These are phyloP conservation scores for Ceraclea dissimilis DNA, from an alignment of 2,888 invertebrate genomes.

Conservation along the genomic window DNA sequence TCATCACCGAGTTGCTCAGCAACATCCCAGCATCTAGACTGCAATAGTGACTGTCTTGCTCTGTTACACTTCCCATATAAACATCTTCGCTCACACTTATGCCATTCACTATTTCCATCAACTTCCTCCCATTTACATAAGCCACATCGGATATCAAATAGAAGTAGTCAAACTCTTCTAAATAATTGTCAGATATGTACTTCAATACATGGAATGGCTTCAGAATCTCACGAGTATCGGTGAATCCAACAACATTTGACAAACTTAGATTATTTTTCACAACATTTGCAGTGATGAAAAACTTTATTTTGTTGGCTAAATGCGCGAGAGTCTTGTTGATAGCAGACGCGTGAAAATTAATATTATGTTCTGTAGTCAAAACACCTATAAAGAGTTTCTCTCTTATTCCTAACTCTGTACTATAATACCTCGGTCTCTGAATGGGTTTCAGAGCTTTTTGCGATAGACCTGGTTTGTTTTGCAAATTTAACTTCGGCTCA, in stretches of 20 bases:
- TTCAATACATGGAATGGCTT: constrained; percentile 83
- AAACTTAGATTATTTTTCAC: constrained; percentile 46
- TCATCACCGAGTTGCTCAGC: constrained; percentile 79
- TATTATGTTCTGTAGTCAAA: constrained; percentile 66
- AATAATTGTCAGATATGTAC: constrained; percentile 82
- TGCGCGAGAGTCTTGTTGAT: constrained; percentile 85
- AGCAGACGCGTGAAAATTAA: constrained; percentile 67
- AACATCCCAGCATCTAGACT: constrained; percentile 77
- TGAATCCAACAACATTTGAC: constrained; percentile 79
- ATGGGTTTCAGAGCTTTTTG: constrained; percentile 31
- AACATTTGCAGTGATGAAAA: constrained; percentile 61
- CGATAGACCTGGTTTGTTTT: constrained; percentile 18
- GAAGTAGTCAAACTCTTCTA: constrained; percentile 89
- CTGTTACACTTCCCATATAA: constrained; percentile 65
- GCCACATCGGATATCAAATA: constrained; percentile 78
- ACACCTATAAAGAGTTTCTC: constrained; percentile 84
- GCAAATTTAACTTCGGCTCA: constrained; percentile 33
- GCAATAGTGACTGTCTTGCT: constrained; percentile 56
- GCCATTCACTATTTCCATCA: constrained; percentile 63
- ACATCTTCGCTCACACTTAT: constrained; percentile 81
- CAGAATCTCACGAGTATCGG: constrained; percentile 66
- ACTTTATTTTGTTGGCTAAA: constrained; percentile 74
- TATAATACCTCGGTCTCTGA: constrained; percentile 85
- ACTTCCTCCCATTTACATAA: constrained; percentile 73
- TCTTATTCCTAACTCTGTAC: constrained; percentile 88